These are phyloP conservation scores for Cebus imitator DNA, from an alignment of 2,113 vertebrate genomes.

Conservation along the genomic window DNA sequence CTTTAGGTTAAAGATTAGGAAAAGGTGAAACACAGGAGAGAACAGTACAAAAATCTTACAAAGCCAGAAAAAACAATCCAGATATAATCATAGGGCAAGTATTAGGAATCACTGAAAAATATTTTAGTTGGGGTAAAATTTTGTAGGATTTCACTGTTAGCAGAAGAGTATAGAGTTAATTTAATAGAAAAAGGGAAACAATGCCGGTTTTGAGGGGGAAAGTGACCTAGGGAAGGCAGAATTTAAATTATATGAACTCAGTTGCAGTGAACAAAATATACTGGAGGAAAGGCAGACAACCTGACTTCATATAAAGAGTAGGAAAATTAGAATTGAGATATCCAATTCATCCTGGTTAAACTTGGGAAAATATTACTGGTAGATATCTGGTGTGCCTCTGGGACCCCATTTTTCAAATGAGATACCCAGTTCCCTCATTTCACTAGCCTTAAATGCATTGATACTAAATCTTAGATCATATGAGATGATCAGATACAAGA, in stretches of 20 bases:
- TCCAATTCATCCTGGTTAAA: not conserved
- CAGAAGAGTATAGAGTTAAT: not conserved
- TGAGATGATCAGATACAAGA: no score
- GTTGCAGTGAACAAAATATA: not conserved
- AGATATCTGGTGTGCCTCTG: not conserved
- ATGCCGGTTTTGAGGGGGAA: not conserved
- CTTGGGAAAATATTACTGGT: not conserved
- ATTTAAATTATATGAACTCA: not conserved
- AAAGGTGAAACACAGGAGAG: not conserved
- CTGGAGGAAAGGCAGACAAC: not conserved
- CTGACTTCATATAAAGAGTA: not conserved
- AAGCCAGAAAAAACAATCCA: not conserved
- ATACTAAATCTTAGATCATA: not conserved
- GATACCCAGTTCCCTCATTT: not conserved
- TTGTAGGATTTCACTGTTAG: not conserved
- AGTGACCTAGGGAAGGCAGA: not conserved
- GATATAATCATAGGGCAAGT: not conserved
- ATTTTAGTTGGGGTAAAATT: not conserved
- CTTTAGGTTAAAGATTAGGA: conserved; percentile 10
- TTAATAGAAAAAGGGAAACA: not conserved
- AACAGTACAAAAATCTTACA: not conserved
- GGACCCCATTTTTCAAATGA: not conserved
- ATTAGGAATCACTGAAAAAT: not conserved
- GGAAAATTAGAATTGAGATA: not conserved
- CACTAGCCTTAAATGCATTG: not conserved